Percentiles rank a stretch among this genome's conserved stretches.
Evolutionary conservation across 2,888 invertebrate species (phyloP).

Genomic region (Cacoxenus indagator): DNA sequence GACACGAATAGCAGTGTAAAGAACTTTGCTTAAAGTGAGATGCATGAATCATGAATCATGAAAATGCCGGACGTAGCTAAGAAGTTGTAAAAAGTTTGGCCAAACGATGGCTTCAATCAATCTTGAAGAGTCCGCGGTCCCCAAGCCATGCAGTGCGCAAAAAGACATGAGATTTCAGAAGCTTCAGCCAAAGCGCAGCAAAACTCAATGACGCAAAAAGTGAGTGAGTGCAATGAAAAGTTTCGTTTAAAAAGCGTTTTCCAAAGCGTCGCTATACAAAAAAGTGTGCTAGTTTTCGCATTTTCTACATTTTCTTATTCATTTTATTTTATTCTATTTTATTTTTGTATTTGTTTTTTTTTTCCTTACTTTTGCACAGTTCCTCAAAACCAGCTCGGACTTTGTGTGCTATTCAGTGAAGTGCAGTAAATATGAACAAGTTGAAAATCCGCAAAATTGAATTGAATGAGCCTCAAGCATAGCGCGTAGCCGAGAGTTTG

Average conservation of each 20-base stretch:
- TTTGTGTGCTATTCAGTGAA: neutral
- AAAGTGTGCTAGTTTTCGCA: neutral
- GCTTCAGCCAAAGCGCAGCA: neutral
- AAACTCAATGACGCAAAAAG: neutral
- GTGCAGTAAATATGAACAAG: conserved; percentile 15
- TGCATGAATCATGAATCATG: no score
- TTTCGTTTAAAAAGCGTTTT: conserved; percentile 20
- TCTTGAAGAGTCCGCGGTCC: neutral
- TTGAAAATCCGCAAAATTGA: conserved; percentile 7
- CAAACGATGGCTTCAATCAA: conserved; percentile 11
- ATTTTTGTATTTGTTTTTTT: conserved; percentile 3
- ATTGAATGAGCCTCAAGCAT: neutral
- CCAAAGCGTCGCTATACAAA: neutral
- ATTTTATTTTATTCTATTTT: neutral
- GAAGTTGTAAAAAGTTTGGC: neutral
- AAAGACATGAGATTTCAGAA: neutral
- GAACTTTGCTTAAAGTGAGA: no score
- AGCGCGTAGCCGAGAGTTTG: conserved; percentile 3
- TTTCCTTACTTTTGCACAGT: neutral
- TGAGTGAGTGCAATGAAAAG: neutral
- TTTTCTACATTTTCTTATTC: neutral
- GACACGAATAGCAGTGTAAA: no score
- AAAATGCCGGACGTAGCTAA: neutral
- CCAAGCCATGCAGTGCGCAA: neutral
- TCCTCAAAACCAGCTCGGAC: neutral